Percentiles rank a stretch among this genome's conserved stretches.
phyloP scores from a whole-genome alignment of 2,113 vertebrate species.

The Paradisaea rubra region DNA sequence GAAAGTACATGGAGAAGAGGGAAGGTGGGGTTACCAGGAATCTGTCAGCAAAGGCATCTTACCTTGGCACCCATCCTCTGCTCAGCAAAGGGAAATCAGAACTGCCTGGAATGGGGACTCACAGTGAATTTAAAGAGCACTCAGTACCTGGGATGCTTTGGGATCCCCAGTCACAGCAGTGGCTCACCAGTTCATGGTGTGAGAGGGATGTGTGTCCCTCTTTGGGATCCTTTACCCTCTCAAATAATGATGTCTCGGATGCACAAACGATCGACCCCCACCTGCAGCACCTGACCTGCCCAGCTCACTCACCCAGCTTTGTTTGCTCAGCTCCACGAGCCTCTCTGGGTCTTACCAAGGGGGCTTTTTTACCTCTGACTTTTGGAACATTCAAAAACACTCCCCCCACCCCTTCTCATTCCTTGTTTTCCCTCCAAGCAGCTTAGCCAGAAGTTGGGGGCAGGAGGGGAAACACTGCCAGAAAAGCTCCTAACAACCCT shows the following conservation, averaged over 20 bases:
- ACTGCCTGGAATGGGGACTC: not conserved
- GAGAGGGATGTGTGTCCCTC: not conserved
- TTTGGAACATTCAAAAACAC: not conserved
- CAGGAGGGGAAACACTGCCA: slow-evolving; percentile 50
- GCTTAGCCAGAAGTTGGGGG: slow-evolving; percentile 41
- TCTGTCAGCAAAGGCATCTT: not conserved
- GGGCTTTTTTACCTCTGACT: not conserved
- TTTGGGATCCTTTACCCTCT: accelerated
- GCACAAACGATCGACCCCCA: accelerated
- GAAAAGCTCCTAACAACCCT: slow-evolving; percentile 66
- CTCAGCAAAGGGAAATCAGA: not conserved
- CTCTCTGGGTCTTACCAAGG: not conserved
- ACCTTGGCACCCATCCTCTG: not conserved
- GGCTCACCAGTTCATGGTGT: not conserved
- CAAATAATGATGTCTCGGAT: accelerated
- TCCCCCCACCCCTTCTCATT: not conserved
- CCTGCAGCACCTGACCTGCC: not conserved
- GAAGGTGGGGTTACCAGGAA: not conserved
- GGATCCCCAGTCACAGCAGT: not conserved
- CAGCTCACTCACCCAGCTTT: not conserved
- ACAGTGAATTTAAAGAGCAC: accelerated
- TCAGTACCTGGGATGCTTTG: not conserved
- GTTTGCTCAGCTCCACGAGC: not conserved
- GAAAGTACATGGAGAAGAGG: accelerated
- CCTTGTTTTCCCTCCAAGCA: slow-evolving; percentile 47